Evolutionary conservation across 2,113 vertebrate species (phyloP).

Genomic region (Verasper variegatus): DNA sequence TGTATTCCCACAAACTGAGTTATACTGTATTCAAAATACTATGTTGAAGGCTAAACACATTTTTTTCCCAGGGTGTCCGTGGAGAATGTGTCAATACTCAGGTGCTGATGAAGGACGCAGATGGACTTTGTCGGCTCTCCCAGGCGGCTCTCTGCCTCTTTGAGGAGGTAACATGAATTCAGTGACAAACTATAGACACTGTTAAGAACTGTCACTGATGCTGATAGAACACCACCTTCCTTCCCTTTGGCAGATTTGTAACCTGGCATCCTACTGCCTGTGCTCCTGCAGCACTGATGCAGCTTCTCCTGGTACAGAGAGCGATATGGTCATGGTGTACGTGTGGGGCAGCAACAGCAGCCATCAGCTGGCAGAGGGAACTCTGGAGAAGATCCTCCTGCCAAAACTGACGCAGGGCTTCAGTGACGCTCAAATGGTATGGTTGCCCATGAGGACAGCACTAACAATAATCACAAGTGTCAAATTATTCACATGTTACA

Average conservation of each 20-base stretch:
- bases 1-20: background rate
- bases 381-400: constrained; percentile 86
- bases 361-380: constrained; percentile 87
- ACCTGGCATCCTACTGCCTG: constrained; percentile 83
- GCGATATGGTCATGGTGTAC: constrained; percentile 81
- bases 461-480: background rate
- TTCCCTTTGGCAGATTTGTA: constrained; percentile 78
- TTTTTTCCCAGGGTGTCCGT: constrained; percentile 75
- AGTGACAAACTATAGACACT: background rate
- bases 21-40: background rate
- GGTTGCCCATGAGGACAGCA: background rate
- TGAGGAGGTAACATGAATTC: constrained; percentile 78
- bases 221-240: background rate
- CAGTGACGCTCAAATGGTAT: constrained; percentile 85
- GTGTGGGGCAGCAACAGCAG: constrained; percentile 89
- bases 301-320: constrained; percentile 68
- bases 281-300: constrained; percentile 80
- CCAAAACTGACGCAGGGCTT: constrained; percentile 86
- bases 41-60: background rate
- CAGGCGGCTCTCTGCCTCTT: constrained; percentile 84
- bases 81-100: constrained; percentile 80
- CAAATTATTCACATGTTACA: background rate
- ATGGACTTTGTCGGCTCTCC: constrained; percentile 83
- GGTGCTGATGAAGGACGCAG: constrained; percentile 82
- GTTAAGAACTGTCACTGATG: background rate